These are phyloP conservation scores for Calidris pygmaea DNA, from an alignment of 2,113 vertebrate genomes.

Conservation along the genomic window DNA sequence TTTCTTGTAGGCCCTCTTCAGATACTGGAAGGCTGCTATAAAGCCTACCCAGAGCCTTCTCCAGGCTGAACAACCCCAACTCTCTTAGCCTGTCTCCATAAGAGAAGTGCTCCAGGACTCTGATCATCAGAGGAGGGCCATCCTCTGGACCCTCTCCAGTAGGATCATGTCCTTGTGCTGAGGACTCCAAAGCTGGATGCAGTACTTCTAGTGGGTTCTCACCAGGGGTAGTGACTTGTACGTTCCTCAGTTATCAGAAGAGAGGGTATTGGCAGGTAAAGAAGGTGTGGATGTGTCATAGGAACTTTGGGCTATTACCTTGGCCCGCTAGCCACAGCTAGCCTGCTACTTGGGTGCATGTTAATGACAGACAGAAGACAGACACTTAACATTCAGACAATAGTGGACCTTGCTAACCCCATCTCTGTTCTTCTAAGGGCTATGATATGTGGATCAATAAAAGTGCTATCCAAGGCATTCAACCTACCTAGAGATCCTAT, in stretches of 20 bases:
- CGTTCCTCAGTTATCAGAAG: not conserved
- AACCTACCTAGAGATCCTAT: not conserved
- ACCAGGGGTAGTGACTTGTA: not conserved
- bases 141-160: not conserved
- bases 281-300: not conserved
- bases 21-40: not conserved
- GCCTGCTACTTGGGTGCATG: accelerated
- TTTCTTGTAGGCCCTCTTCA: not conserved
- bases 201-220: not conserved
- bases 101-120: not conserved
- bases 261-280: not conserved
- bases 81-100: not conserved
- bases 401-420: not conserved
- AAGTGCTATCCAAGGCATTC: not conserved
- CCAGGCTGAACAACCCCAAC: not conserved
- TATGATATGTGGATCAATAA: not conserved
- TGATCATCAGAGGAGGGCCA: not conserved
- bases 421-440: not conserved
- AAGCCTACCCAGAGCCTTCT: not conserved
- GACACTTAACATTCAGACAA: not conserved
- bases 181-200: not conserved
- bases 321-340: not conserved
- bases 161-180: not conserved
- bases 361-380: not conserved
- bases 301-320: not conserved